Conservation (phyloP, 2,113 vertebrate species). For the Lamprotornis superbus region DNA sequence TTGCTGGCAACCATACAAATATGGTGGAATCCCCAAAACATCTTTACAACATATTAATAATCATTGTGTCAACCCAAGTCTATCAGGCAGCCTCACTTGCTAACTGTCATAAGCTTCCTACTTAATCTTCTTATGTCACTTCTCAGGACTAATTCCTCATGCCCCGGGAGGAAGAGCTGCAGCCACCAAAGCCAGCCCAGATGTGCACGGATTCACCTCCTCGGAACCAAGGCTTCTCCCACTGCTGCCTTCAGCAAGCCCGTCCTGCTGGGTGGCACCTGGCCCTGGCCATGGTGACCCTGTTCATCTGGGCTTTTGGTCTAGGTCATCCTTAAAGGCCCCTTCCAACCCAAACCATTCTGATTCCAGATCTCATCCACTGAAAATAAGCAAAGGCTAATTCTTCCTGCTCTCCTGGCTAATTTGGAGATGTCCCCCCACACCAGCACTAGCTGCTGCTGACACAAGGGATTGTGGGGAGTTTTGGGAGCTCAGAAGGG, state of each 20-base stretch:
- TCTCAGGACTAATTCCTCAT: background rate
- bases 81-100: slow-evolving; percentile 41
- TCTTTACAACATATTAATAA: slow-evolving; percentile 71
- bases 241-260: rapidly evolving
- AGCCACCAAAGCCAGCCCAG: background rate
- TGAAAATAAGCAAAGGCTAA: background rate
- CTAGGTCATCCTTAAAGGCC: background rate
- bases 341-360: background rate
- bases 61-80: slow-evolving; percentile 48
- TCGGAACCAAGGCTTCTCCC: background rate
- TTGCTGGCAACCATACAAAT: slow-evolving; percentile 78
- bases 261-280: background rate
- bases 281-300: background rate
- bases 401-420: background rate
- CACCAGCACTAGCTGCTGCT: background rate
- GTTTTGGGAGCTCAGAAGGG: background rate
- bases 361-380: background rate
- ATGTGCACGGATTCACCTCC: background rate
- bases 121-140: slow-evolving; percentile 32
- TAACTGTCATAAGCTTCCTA: slow-evolving; percentile 22
- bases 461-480: background rate
- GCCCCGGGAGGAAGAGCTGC: background rate
- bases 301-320: background rate
- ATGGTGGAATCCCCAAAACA: slow-evolving; percentile 78
- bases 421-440: background rate